A percentile compares a stretch with the other conserved stretches of the same genome.
Conservation (phyloP, 2,888 invertebrate species). For the Silvanus unidentatus region DNA sequence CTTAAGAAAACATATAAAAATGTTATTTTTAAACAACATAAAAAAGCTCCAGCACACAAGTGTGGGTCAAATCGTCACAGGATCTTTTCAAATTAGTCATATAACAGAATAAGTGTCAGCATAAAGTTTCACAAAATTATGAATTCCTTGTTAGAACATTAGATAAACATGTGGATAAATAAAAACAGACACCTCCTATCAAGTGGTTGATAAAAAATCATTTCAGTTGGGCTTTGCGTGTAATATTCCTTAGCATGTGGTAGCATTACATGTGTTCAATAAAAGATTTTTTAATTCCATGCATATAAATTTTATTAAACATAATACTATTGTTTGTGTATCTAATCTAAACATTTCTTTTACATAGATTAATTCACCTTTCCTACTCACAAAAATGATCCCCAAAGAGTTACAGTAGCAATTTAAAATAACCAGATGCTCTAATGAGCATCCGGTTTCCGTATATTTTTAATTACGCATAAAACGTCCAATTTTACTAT, state of each 20-base stretch:
- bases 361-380: no score
- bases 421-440: slow-evolving; percentile 22
- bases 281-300: no score
- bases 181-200: no score
- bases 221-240: slow-evolving; percentile 16
- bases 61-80: slow-evolving; percentile 3
- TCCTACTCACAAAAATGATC: no score
- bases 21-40: slow-evolving; percentile 6
- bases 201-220: slow-evolving; percentile 19
- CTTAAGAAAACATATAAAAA: slow-evolving; percentile 10
- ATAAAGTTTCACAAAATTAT: no score
- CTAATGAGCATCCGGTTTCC: slow-evolving; percentile 27
- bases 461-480: slow-evolving; percentile 7
- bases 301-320: no score
- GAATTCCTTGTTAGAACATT: no score
- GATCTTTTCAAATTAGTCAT: slow-evolving; percentile 7
- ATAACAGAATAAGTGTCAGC: no score
- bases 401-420: slow-evolving; percentile 20
- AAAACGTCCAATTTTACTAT: no score
- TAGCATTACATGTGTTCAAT: slow-evolving; percentile 15
- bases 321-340: no score
- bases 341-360: no score
- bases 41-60: slow-evolving; percentile 6
- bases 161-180: no score
- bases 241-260: slow-evolving; percentile 19